Conservation (phyloP, 1,140 invertebrate genomes). For the Eulimnadia texana region DNA sequence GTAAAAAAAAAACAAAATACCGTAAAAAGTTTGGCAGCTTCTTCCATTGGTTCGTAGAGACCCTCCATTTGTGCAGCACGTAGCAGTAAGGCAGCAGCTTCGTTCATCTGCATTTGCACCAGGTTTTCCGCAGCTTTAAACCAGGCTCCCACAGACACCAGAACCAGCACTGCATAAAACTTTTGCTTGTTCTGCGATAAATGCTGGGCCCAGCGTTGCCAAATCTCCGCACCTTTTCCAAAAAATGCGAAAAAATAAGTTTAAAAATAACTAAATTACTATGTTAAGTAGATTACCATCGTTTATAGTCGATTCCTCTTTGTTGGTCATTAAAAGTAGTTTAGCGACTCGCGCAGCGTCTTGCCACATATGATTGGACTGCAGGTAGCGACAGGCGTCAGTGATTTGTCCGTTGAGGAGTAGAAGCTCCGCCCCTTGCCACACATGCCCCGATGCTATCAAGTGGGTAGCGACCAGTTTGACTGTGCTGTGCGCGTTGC, state of each 20-base stretch:
- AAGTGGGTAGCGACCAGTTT: conserved; percentile 15
- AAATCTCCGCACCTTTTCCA: neutral
- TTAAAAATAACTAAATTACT: neutral
- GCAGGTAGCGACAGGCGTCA: conserved; percentile 14
- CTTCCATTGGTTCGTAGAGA: neutral
- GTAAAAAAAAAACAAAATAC: neutral
- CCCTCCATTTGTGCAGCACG: neutral
- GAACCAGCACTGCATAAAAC: neutral
- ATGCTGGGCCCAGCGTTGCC: neutral
- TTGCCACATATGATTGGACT: conserved; percentile 11
- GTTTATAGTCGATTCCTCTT: neutral
- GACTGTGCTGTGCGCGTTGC: conserved; percentile 11
- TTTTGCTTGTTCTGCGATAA: neutral
- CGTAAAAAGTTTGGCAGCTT: neutral
- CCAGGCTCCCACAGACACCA: neutral
- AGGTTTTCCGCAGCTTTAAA: neutral
- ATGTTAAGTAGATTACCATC: neutral
- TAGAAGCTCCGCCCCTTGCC: conserved; percentile 11
- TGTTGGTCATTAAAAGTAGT: neutral
- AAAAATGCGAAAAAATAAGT: neutral
- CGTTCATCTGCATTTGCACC: conserved; percentile 1
- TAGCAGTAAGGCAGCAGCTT: conserved; percentile 4
- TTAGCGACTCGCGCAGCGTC: conserved; percentile 11
- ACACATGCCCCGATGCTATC: conserved; percentile 13
- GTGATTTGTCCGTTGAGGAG: conserved; percentile 10